These are phyloP conservation scores for Acleris emargana DNA, from an alignment of 2,888 invertebrate species.

Conservation along the genomic window DNA sequence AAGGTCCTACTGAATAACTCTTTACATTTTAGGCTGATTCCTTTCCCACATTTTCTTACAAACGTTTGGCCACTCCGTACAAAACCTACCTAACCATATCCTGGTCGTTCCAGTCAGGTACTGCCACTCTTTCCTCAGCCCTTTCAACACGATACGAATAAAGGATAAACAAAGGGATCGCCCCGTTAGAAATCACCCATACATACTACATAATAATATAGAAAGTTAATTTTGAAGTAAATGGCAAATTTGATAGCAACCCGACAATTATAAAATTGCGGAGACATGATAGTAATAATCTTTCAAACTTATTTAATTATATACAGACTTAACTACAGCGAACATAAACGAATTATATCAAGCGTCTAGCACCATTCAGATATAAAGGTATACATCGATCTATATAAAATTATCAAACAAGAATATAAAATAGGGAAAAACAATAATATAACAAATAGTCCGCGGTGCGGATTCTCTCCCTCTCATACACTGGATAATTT, in stretches of 20 bases:
- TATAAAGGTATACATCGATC: slow-evolving; percentile 74
- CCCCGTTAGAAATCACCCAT: slow-evolving; percentile 65
- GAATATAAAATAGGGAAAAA: slow-evolving; percentile 59
- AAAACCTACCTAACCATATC: slow-evolving; percentile 73
- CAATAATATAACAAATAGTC: slow-evolving; percentile 63
- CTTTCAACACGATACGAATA: slow-evolving; percentile 68
- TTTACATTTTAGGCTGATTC: slow-evolving; percentile 52
- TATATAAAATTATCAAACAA: slow-evolving; percentile 80
- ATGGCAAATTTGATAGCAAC: slow-evolving; percentile 71
- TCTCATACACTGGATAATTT: slow-evolving; percentile 67
- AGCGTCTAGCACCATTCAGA: slow-evolving; percentile 83
- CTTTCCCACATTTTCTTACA: slow-evolving; percentile 56
- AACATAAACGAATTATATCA: slow-evolving; percentile 67
- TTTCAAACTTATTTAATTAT: slow-evolving; percentile 54
- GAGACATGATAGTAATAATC: slow-evolving; percentile 26
- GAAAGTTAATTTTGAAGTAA: slow-evolving; percentile 41
- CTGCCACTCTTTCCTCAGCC: slow-evolving; percentile 77
- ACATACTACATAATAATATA: slow-evolving; percentile 47
- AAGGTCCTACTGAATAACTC: slow-evolving; percentile 35
- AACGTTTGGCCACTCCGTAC: slow-evolving; percentile 71
- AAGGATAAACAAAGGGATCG: slow-evolving; percentile 61
- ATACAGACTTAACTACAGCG: slow-evolving; percentile 57
- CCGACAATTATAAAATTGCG: slow-evolving; percentile 46
- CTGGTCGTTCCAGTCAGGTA: slow-evolving; percentile 53
- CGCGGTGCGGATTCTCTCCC: slow-evolving; percentile 56